Conservation (phyloP, 2,797 vertebrate species). For the Erpetoichthys calabaricus region DNA sequence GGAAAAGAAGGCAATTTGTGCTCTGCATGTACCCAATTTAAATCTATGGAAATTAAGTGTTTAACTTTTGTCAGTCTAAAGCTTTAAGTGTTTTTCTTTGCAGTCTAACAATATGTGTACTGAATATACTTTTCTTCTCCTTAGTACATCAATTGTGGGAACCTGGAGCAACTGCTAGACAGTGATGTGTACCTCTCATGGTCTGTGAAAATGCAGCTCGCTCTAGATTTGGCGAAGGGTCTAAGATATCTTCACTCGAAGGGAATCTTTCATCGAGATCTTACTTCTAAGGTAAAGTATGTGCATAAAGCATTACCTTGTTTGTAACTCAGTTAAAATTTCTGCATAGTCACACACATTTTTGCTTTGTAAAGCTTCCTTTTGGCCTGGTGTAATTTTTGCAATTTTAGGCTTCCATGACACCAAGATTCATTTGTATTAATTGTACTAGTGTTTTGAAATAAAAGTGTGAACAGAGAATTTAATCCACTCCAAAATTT, state of each 20-base stretch:
- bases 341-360: too few relatives aligned
- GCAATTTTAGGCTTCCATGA: too few relatives aligned
- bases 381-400: too few relatives aligned
- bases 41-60: too few relatives aligned
- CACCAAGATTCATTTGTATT: too few relatives aligned
- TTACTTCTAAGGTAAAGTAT: slow-evolving; percentile 79
- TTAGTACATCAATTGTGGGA: slow-evolving; percentile 89
- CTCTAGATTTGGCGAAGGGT: slow-evolving; percentile 73
- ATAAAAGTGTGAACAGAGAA: too few relatives aligned
- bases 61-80: background rate
- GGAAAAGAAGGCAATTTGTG: background rate
- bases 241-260: slow-evolving; percentile 85
- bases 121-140: slow-evolving; percentile 1
- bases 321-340: background rate
- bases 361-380: too few relatives aligned
- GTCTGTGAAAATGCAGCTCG: slow-evolving; percentile 58
- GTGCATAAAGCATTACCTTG: too few relatives aligned
- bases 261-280: slow-evolving; percentile 87
- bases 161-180: slow-evolving; percentile 86
- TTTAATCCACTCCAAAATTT: too few relatives aligned
- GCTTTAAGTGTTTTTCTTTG: background rate
- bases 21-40: too few relatives aligned
- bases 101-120: background rate
- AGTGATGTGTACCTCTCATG: slow-evolving; percentile 68
- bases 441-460: too few relatives aligned